A percentile compares a stretch with the other conserved stretches of the same genome.
Evolutionary conservation across 2,113 vertebrate species (phyloP).

Genomic region (Apteryx owenii): DNA sequence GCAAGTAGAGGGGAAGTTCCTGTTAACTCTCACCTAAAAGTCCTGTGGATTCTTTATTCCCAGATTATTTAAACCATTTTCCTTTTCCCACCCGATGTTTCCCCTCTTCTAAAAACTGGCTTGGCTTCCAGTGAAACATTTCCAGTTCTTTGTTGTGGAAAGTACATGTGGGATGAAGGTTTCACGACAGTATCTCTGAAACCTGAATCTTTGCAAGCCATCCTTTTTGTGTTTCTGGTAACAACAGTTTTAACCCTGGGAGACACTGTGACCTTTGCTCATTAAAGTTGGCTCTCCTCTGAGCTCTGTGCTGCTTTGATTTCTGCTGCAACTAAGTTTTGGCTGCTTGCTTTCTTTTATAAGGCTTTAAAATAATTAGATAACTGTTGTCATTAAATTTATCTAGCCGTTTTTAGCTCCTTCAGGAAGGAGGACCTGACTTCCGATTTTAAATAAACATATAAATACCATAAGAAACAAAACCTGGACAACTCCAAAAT

Average conservation of each 20-base stretch:
- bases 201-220: not conserved
- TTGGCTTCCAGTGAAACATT: constrained; percentile 34
- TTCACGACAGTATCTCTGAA: constrained; percentile 4
- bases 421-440: not conserved
- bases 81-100: not conserved
- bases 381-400: not conserved
- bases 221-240: not conserved
- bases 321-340: not conserved
- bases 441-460: not conserved
- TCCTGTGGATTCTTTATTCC: not conserved
- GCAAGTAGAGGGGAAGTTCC: not conserved
- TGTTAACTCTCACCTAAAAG: not conserved
- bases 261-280: not conserved
- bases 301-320: not conserved
- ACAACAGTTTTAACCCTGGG: not conserved
- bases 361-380: not conserved
- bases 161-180: not conserved
- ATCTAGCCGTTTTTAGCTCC: not conserved
- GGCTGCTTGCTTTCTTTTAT: not conserved
- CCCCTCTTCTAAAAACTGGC: not conserved
- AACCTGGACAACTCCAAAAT: not conserved
- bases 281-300: not conserved
- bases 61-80: not conserved
- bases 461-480: not conserved
- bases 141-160: constrained; percentile 35